Evolutionary conservation across 1,140 invertebrate genomes (phyloP).

Genomic region (Tetranychus cinnabarinus): DNA sequence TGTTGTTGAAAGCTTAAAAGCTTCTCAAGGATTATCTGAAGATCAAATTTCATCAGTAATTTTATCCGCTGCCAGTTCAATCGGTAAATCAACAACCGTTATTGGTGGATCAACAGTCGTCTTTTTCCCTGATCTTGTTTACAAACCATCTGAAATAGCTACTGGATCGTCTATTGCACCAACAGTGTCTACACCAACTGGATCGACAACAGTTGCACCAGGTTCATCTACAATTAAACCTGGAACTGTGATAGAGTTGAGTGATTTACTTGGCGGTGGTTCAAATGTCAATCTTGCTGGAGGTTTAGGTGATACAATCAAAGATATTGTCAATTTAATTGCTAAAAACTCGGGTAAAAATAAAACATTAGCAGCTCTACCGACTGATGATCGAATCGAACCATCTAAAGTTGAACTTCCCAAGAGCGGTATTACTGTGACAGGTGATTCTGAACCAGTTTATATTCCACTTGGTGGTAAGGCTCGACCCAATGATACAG

Average conservation of each 20-base stretch:
- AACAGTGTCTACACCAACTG: not conserved
- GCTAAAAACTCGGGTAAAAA: conserved; percentile 1
- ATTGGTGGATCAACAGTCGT: conserved; percentile 12
- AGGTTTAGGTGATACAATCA: conserved; percentile 16
- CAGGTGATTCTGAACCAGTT: conserved; percentile 10
- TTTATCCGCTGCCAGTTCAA: not conserved
- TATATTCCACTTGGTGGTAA: conserved; percentile 14
- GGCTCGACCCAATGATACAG: not conserved
- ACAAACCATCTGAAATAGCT: not conserved
- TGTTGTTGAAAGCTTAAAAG: not conserved
- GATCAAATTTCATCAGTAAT: not conserved
- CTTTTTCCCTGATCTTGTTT: conserved; percentile 13
- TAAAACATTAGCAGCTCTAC: not conserved
- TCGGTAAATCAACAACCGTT: conserved; percentile 7
- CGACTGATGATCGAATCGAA: not conserved
- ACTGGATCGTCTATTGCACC: not conserved
- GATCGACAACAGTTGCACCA: not conserved
- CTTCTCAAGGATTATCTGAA: not conserved
- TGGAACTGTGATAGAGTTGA: conserved; percentile 15
- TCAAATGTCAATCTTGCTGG: conserved; percentile 13
- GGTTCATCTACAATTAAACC: conserved; percentile 11
- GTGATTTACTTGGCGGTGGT: conserved; percentile 14
- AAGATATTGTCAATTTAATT: conserved; percentile 16
- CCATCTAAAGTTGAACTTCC: conserved; percentile 4
- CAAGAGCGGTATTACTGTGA: conserved; percentile 11